Base-by-base conservation (phyloP, 2,797 vertebrate species). In the Anguilla pacifica region DNA sequence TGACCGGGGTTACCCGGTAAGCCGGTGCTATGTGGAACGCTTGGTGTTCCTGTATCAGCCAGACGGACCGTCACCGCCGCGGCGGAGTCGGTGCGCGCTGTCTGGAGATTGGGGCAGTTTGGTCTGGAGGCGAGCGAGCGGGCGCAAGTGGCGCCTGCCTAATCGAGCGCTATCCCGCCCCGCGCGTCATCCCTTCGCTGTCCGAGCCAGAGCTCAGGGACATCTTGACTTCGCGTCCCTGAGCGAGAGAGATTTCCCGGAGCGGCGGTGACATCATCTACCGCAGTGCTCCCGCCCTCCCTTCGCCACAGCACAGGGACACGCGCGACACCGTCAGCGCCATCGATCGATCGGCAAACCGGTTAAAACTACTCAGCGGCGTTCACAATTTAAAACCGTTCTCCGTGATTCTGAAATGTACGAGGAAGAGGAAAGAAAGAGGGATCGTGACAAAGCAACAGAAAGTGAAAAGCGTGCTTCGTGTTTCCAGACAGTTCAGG, bases 401-500 rank as follows among this genome's bases (percentile, higher is more conserved):
- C 82, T 88, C 88, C 89, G 87, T 83, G 87, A 90, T 88, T 91
- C 88, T 89, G 83, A 92, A 92, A 95, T 91, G 91, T 91, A 94
- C 92, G 91, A 90, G 90, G 67, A 87, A 87, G 74, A 90, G 91
- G 91, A 90, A 77, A 67, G 86, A 82, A 87, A 91, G 89, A 90
- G 77, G 88, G 43, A 86, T 82, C 70, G 86, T 84, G 61, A 51
- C 77, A 82, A 51, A 51, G n/a, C 43, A 86, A 67, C 84, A 72
- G 85, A 0, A 87, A 67, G 72, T 59, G 67, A 43, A 70, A 64
- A 28, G 86, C 49, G 31, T 87, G 86, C 74, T 81, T 49, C 46
- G 3, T 9, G 77, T 81, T 81, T 81, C 77, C 77, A 81, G 77
- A 25, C 3, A 81, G 25, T 46, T 81, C 43, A 25, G 79, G 43